Conservation (phyloP, 2,113 vertebrate species). For the Menidia beryllina region DNA sequence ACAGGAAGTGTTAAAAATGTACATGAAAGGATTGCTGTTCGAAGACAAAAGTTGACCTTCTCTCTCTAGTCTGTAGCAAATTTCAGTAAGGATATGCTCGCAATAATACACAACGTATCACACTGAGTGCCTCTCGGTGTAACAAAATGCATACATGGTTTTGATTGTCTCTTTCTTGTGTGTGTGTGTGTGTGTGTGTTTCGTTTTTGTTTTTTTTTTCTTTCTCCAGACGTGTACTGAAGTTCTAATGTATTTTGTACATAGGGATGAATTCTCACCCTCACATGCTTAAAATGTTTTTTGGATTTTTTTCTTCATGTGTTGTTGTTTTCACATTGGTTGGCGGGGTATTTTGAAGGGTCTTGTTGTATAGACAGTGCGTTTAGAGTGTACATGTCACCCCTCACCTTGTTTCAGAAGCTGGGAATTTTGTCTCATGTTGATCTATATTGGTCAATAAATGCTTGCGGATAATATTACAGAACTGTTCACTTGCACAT, state of each 20-base stretch:
- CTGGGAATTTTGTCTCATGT: conserved; percentile 54
- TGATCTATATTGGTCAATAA: conserved; percentile 57
- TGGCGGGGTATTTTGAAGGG: conserved; percentile 48
- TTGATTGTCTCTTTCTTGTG: conserved; percentile 75
- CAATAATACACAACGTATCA: conserved; percentile 83
- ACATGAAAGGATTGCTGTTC: conserved; percentile 72
- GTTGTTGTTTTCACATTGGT: conserved; percentile 70
- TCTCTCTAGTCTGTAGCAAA: conserved; percentile 84
- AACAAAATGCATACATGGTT: conserved; percentile 79
- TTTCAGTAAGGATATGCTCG: conserved; percentile 80
- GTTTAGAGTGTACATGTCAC: conserved; percentile 54
- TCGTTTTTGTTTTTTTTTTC: conserved; percentile 45
- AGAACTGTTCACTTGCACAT: conserved; percentile 58
- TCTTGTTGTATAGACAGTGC: conserved; percentile 59
- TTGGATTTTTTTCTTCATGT: conserved; percentile 56
- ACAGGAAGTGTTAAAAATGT: conserved; percentile 74
- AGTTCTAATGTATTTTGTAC: conserved; percentile 82
- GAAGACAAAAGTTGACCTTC: conserved; percentile 67
- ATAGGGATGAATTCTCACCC: conserved; percentile 72
- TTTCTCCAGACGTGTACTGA: conserved; percentile 75
- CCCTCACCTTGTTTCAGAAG: conserved; percentile 48
- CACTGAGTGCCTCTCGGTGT: conserved; percentile 85
- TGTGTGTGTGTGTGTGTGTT: too few relatives aligned
- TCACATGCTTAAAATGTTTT: conserved; percentile 65
- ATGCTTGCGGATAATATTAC: conserved; percentile 59